Conservation (phyloP, 2,113 vertebrate species). For the Megaptera novaeangliae region DNA sequence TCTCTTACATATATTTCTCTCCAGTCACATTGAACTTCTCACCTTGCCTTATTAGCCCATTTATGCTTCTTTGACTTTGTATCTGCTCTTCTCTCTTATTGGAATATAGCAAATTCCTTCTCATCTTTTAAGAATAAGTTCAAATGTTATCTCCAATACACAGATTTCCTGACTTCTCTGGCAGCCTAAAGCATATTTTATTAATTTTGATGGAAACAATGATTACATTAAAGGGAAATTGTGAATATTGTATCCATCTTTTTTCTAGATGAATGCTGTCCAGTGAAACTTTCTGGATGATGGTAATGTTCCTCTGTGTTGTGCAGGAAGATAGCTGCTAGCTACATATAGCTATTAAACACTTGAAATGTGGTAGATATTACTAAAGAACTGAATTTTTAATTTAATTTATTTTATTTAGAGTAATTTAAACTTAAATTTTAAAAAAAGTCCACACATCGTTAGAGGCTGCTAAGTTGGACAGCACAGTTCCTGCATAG, state of each 20-base stretch:
- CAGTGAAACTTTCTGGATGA: neutral
- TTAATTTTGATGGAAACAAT: neutral
- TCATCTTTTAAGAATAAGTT: neutral
- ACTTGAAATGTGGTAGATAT: neutral
- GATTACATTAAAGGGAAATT: neutral
- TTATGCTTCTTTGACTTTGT: neutral
- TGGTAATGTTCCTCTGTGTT: neutral
- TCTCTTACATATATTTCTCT: neutral
- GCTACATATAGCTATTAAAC: neutral
- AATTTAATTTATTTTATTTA: neutral
- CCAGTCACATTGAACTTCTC: neutral
- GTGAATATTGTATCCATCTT: neutral
- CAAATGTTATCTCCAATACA: neutral
- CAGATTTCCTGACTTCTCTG: neutral
- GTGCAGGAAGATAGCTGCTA: neutral
- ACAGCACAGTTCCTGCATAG: neutral
- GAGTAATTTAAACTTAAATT: conserved; percentile 2
- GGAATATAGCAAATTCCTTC: neutral
- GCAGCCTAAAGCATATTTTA: neutral
- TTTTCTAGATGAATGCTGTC: neutral
- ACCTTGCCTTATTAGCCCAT: neutral
- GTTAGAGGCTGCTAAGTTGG: neutral
- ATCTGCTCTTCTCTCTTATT: neutral
- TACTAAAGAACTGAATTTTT: neutral
- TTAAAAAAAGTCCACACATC: neutral